These are phyloP conservation scores for Python bivittatus DNA, from an alignment of 2,113 vertebrate species.

Conservation along the genomic window DNA sequence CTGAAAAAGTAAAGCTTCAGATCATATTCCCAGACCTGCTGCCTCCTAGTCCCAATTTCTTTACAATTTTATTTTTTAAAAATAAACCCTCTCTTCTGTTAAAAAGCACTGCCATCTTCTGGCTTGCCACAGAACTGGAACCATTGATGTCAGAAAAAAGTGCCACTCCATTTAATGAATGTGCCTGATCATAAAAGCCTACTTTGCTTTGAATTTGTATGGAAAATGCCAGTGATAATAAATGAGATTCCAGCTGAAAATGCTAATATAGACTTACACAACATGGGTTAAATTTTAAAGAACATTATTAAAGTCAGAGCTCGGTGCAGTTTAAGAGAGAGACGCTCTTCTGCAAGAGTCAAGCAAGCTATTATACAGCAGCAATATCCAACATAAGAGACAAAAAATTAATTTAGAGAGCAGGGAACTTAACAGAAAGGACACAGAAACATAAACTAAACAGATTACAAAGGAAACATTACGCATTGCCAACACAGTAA, in stretches of 20 bases:
- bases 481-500: background rate
- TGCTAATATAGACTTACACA: conserved; percentile 48
- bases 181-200: conserved; percentile 46
- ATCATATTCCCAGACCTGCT: conserved; percentile 20
- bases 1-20: conserved; percentile 1
- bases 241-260: conserved; percentile 45
- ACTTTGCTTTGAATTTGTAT: conserved; percentile 59
- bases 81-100: conserved; percentile 38
- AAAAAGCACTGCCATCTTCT: conserved; percentile 75
- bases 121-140: conserved; percentile 33
- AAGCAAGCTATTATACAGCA: background rate
- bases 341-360: background rate
- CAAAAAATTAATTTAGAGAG: conserved; percentile 10
- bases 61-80: background rate
- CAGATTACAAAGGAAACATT: background rate
- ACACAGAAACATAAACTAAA: background rate
- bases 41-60: background rate
- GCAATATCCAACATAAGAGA: background rate
- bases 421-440: background rate
- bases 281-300: conserved; percentile 44
- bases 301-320: conserved; percentile 56
- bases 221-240: conserved; percentile 66
- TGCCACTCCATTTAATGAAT: conserved; percentile 43
- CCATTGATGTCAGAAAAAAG: background rate
- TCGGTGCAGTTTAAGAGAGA: conserved; percentile 52